Evolutionary conservation across 2,113 vertebrate genomes (phyloP).

Genomic region (Chaetorhynchus papuensis): DNA sequence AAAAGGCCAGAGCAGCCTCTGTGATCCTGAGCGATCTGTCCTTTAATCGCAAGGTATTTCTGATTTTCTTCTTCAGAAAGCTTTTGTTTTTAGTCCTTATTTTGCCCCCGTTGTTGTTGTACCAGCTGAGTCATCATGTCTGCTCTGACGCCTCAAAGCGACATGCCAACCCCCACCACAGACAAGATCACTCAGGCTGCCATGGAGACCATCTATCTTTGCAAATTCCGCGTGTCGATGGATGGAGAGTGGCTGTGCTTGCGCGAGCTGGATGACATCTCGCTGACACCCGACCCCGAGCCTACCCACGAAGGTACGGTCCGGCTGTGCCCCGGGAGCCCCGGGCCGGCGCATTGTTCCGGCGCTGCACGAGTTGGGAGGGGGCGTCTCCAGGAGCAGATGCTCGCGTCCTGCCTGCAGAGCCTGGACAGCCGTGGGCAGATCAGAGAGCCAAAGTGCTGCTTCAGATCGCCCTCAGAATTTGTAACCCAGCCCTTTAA

Average conservation of each 20-base stretch:
- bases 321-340: not conserved
- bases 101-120: slow-evolving; percentile 66
- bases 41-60: slow-evolving; percentile 42
- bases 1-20: slow-evolving; percentile 29
- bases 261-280: slow-evolving; percentile 98
- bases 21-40: slow-evolving; percentile 25
- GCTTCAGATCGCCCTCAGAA: not conserved
- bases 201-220: slow-evolving; percentile 99
- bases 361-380: not conserved
- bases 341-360: not conserved
- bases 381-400: not conserved
- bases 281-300: slow-evolving; percentile 96
- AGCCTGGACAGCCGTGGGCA: not conserved
- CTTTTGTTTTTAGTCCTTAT: slow-evolving; percentile 48
- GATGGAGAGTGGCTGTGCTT: slow-evolving; percentile 99
- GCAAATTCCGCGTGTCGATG: slow-evolving; percentile 99
- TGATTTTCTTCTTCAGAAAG: slow-evolving; percentile 27
- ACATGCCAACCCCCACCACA: slow-evolving; percentile 97
- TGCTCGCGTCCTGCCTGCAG: not conserved
- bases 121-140: slow-evolving; percentile 99
- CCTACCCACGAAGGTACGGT: slow-evolving; percentile 95
- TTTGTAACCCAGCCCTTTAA: not conserved
- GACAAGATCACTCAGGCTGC: slow-evolving; percentile 99
- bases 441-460: fast-evolving
- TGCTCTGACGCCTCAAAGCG: slow-evolving; percentile 95